Percentiles rank a stretch among this genome's conserved stretches.
These are phyloP conservation scores for Pampus argenteus DNA, from an alignment of 2,797 vertebrate genomes.

Conservation along the genomic window DNA sequence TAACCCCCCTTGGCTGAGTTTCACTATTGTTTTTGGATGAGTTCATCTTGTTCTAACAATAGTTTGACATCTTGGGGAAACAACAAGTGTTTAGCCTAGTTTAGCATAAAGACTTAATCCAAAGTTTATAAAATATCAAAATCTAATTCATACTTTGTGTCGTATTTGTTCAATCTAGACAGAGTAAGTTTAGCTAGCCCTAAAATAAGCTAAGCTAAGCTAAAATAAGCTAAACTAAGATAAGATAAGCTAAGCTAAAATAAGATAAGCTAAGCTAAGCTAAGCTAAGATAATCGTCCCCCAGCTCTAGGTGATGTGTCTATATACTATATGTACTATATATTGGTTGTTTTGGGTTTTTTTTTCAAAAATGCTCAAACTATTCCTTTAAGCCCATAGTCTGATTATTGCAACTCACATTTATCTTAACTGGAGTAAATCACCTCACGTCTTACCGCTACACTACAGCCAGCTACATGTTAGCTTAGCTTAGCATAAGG, in stretches of 20 bases:
- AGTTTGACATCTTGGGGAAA: conserved; percentile 10
- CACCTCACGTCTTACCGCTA: background rate
- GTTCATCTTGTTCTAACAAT: background rate
- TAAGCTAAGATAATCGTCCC: no score
- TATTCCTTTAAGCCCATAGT: background rate
- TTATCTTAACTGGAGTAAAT: background rate
- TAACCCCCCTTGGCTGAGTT: conserved; percentile 9
- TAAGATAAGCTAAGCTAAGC: no score
- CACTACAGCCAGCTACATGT: background rate
- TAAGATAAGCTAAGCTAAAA: background rate
- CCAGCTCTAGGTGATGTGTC: no score
- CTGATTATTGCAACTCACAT: no score
- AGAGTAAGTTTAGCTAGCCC: background rate
- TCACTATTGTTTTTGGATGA: conserved; percentile 14
- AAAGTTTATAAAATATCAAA: background rate
- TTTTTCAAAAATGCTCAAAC: background rate
- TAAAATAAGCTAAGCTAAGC: background rate
- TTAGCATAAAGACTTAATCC: background rate
- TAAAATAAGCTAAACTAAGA: background rate
- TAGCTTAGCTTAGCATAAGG: background rate
- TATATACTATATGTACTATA: no score
- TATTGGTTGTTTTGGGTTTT: no score
- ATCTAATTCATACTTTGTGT: background rate
- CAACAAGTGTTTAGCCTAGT: background rate
- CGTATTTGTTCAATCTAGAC: background rate